phyloP scores from a whole-genome alignment of 2,888 invertebrate species.

The Nebria salina region DNA sequence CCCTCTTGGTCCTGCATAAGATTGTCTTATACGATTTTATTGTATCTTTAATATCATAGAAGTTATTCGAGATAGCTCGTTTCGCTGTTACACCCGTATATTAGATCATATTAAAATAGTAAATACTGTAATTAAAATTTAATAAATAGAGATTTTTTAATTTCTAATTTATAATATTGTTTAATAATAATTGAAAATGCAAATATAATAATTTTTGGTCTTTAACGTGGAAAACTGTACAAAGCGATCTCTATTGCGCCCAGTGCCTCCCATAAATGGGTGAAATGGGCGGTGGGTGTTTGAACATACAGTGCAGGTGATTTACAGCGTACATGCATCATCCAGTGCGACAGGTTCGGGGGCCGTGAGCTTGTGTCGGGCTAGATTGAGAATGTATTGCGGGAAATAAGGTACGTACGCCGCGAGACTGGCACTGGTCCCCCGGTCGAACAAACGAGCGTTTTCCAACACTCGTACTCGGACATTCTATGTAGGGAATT shows the following conservation, averaged over 20 bases:
- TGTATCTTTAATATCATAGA: no score
- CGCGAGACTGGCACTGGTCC: not conserved
- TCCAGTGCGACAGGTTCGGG: conserved; percentile 36
- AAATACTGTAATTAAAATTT: no score
- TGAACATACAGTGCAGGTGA: conserved; percentile 29
- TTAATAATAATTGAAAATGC: not conserved
- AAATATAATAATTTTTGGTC: not conserved
- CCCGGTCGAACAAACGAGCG: not conserved
- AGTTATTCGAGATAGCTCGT: no score
- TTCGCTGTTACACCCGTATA: no score
- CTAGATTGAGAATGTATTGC: conserved; percentile 23
- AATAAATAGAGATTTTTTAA: no score
- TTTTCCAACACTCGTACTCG: not conserved
- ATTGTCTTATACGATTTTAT: no score
- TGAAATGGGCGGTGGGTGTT: not conserved
- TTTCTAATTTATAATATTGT: no score
- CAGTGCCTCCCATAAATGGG: not conserved
- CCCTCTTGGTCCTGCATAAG: no score
- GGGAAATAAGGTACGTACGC: conserved; percentile 12
- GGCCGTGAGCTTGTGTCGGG: conserved; percentile 9
- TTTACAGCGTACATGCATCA: conserved; percentile 38
- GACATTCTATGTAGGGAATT: not conserved
- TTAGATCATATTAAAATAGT: no score
- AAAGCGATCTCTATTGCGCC: not conserved
- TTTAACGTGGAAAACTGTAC: not conserved